Percentiles rank a stretch among this genome's conserved stretches.
Evolutionary conservation across 2,113 vertebrate species (phyloP).

Genomic region (Donacobius atricapilla): DNA sequence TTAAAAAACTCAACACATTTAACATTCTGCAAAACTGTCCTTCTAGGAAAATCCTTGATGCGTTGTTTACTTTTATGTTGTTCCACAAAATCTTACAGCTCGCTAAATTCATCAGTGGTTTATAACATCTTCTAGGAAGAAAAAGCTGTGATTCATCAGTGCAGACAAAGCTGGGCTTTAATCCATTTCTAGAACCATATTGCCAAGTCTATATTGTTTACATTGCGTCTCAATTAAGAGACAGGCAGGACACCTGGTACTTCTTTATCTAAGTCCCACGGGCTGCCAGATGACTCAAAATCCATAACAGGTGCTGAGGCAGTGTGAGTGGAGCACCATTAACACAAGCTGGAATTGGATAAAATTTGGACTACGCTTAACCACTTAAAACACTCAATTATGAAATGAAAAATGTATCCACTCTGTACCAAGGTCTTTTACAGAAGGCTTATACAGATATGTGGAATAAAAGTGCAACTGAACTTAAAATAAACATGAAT

Average conservation of each 20-base stretch:
- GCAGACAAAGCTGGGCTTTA: slow-evolving; percentile 75
- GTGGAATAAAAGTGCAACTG: slow-evolving; percentile 32
- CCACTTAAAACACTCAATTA: slow-evolving; percentile 71
- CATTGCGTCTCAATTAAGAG: slow-evolving; percentile 79
- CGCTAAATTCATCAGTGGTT: slow-evolving; percentile 65
- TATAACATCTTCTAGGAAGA: slow-evolving; percentile 57
- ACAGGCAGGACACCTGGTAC: slow-evolving; percentile 80
- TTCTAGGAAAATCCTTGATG: slow-evolving; percentile 7
- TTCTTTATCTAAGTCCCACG: slow-evolving; percentile 78
- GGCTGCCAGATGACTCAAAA: slow-evolving; percentile 83
- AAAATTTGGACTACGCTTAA: slow-evolving; percentile 72
- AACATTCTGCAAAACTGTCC: not conserved
- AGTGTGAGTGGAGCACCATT: slow-evolving; percentile 72
- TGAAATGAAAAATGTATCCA: slow-evolving; percentile 67
- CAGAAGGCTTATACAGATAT: slow-evolving; percentile 45
- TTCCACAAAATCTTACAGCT: slow-evolving; percentile 46
- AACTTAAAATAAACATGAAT: not conserved
- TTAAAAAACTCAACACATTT: not conserved
- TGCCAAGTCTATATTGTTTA: slow-evolving; percentile 80
- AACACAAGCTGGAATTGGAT: slow-evolving; percentile 69
- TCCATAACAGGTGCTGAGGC: slow-evolving; percentile 80
- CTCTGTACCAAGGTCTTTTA: slow-evolving; percentile 19
- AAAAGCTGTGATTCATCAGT: slow-evolving; percentile 73
- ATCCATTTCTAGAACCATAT: slow-evolving; percentile 76
- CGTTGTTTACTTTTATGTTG: slow-evolving; percentile 29